Base-by-base conservation (phyloP, 2,888 invertebrate species). In the Leptarthrus brevirostris region DNA sequence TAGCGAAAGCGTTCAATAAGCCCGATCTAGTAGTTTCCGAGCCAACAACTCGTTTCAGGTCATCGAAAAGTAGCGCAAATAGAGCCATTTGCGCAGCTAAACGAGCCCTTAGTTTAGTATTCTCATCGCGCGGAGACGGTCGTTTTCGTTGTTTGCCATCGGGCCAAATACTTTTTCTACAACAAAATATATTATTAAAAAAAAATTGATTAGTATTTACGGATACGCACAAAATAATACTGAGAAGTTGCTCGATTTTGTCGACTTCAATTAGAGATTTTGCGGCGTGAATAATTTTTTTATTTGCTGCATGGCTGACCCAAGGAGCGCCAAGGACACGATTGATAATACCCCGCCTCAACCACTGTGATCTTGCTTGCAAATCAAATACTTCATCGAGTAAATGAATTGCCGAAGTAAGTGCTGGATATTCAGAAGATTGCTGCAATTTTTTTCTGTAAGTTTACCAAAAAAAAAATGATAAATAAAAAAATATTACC, bases 341-440 rank as follows among this genome's bases (percentile, higher is more conserved):
- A 10, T 91, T 90, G 5, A 94, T 90, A 77, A 95, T 90, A 74
- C 93, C 87, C 69, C 93, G 86, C 44, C 94, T 84, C 66, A 95
- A 86, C 94, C 94, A 94, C 79, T 93, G 93, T 82, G 93, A 93
- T 78, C 93, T 87, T 64, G 91, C 90, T 82, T 92, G 90, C 75
- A 94, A 85, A 82, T 94, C 94, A 83, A 95, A 95, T 3, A 95
- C 91, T 85, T 95, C 94, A 80, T 94, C 93, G 89, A 94, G 90
- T 71, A 95, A 83, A 20, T 94, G 85, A 69, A 95, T 84, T 85
- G 94, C 89, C 78, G 94, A 93, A 78, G 93, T 87, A 77, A 95
- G 85, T 12, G 94, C 93, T 83, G 94, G 93, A 86, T 92, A 93
- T 81, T 94, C 90, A 4, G 77, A 76, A 18, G 76, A 77, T 74